Conservation (phyloP, 2,797 vertebrate genomes). For the Schizopygopsis malacanthus region DNA sequence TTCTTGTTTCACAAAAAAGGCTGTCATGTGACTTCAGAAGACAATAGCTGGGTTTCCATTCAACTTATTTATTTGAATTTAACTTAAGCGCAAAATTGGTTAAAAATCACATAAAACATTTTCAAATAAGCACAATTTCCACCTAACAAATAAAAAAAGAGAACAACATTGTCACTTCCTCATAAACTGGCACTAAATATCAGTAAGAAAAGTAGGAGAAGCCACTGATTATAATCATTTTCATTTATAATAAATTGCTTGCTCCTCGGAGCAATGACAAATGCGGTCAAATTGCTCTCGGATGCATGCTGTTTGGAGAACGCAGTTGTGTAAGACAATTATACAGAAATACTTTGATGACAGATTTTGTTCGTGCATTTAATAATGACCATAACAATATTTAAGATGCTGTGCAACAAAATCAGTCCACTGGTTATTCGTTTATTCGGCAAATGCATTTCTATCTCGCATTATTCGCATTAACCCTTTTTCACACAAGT, state of each 20-base stretch:
- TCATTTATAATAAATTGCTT: neutral
- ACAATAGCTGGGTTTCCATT: no score
- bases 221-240: neutral
- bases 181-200: no score
- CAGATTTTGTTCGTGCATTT: no score
- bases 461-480: no score
- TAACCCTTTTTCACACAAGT: neutral
- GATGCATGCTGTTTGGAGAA: no score
- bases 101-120: neutral
- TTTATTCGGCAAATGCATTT: neutral
- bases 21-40: neutral
- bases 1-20: neutral
- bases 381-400: no score
- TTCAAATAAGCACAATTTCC: no score
- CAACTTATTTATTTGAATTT: neutral
- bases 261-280: neutral
- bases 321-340: no score
- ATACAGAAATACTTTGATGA: no score
- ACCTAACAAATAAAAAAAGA: neutral
- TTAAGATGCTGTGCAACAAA: neutral
- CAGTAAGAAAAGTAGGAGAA: neutral
- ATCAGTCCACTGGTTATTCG: neutral
- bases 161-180: no score
- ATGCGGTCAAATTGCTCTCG: neutral
- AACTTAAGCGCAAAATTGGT: neutral